A percentile compares a stretch with the other conserved stretches of the same genome.
These are phyloP conservation scores for Myotis daubentonii DNA, from an alignment of 2,797 vertebrate species.

Conservation along the genomic window DNA sequence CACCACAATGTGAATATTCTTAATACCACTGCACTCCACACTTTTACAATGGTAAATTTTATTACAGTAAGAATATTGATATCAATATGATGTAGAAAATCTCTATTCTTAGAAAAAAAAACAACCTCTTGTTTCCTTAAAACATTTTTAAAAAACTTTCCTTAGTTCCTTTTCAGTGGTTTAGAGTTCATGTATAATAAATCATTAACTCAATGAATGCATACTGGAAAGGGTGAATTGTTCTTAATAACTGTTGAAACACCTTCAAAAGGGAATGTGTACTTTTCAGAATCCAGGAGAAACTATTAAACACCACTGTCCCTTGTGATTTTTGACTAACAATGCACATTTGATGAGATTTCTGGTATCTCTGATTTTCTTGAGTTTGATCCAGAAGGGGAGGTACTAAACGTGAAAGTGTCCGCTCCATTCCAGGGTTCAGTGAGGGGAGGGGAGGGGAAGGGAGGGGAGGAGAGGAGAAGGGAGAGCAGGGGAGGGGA, in stretches of 20 bases:
- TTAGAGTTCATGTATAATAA: background rate
- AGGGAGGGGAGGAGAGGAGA: no score
- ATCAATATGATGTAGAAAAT: background rate
- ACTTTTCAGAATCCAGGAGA: slow-evolving; percentile 7
- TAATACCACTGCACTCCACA: background rate
- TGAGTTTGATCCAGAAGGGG: slow-evolving; percentile 7
- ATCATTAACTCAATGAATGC: background rate
- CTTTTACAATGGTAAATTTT: background rate
- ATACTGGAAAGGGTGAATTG: background rate
- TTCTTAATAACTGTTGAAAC: slow-evolving; percentile 6
- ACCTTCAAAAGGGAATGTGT: background rate
- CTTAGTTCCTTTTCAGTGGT: background rate
- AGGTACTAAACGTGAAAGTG: background rate
- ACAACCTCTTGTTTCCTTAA: background rate
- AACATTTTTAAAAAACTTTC: background rate
- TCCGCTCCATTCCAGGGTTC: background rate
- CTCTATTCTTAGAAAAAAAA: slow-evolving; percentile 14
- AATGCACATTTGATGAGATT: background rate
- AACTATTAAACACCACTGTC: background rate
- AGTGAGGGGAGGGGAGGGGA: accelerated
- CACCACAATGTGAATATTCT: background rate
- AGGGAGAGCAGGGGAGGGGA: no score
- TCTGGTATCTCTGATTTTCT: background rate
- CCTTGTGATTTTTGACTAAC: slow-evolving; percentile 15
- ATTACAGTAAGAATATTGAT: background rate